Percentiles rank a stretch among this genome's conserved stretches.
These are phyloP conservation scores for Mactromeris polynyma DNA, from an alignment of 2,888 invertebrate species.

Conservation along the genomic window DNA sequence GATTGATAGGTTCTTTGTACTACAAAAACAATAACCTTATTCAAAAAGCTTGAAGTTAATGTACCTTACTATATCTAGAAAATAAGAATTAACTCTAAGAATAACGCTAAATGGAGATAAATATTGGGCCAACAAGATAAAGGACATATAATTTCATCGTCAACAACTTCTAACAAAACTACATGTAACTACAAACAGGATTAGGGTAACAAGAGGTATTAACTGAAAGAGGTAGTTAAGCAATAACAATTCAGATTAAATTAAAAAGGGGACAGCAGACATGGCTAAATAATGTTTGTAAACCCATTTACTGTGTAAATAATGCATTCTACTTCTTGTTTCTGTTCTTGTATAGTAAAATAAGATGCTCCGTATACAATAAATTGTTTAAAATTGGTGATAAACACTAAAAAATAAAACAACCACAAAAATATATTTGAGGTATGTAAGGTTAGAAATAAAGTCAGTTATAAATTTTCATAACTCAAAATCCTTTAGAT, in stretches of 20 bases:
- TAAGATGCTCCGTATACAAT: too few species aligned
- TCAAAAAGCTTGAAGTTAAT: too few species aligned
- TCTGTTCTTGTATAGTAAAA: not conserved
- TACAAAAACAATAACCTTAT: too few species aligned
- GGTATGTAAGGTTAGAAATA: not conserved
- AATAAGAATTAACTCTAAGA: too few species aligned
- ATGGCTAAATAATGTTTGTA: not conserved
- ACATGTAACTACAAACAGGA: not conserved
- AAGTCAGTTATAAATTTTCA: not conserved
- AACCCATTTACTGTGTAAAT: not conserved
- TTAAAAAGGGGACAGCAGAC: not conserved
- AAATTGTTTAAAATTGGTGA: too few species aligned
- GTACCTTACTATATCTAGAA: too few species aligned
- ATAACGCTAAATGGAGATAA: too few species aligned
- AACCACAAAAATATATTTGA: not conserved
- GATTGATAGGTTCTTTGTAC: too few species aligned
- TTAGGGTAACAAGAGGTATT: not conserved
- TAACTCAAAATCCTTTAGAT: slow-evolving; percentile 76
- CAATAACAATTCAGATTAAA: not conserved
- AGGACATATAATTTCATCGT: too few species aligned
- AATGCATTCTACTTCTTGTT: not conserved
- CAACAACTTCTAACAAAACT: too few species aligned
- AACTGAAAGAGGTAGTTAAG: slow-evolving; percentile 5
- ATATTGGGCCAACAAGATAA: too few species aligned
- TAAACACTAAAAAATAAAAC: not conserved